A percentile compares a stretch with the other conserved stretches of the same genome.
Evolutionary conservation across 2,113 vertebrate species (phyloP).

Genomic region (Syngnathoides biaculeatus): DNA sequence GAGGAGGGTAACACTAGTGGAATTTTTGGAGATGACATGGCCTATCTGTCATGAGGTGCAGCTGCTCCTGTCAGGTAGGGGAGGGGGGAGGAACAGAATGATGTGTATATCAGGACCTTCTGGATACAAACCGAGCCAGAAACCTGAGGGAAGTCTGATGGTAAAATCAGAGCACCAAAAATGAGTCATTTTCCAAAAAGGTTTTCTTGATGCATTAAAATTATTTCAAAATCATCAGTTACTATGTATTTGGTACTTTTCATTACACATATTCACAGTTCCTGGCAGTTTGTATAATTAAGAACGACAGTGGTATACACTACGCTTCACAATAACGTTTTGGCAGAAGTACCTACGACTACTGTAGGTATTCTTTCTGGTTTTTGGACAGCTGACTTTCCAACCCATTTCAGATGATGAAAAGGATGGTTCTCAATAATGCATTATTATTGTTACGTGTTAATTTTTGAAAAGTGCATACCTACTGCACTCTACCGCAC

Average conservation of each 20-base stretch:
- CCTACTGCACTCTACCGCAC: no score
- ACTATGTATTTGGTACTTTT: not conserved
- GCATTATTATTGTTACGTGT: no score
- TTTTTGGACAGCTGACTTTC: no score
- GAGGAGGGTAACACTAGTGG: conserved; percentile 59
- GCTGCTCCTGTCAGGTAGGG: conserved; percentile 73
- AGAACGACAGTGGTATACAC: not conserved
- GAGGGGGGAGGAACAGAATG: conserved; percentile 2
- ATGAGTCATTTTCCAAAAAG: not conserved
- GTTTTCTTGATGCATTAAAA: conserved; percentile 5
- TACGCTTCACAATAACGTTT: no score
- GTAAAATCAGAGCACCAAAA: conserved; percentile 48
- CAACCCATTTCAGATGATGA: no score
- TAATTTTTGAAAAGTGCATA: no score
- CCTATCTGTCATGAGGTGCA: conserved; percentile 65
- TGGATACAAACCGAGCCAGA: conserved; percentile 38
- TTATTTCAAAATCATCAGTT: not conserved
- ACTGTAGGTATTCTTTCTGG: no score
- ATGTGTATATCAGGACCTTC: conserved; percentile 55
- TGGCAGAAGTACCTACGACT: no score
- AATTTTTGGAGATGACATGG: conserved; percentile 68
- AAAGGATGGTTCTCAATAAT: no score
- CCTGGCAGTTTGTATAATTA: not conserved
- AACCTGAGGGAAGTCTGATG: conserved; percentile 41
- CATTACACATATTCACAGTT: not conserved